These are phyloP conservation scores for Stictonetta naevosa DNA, from an alignment of 2,113 vertebrate species.

Conservation along the genomic window DNA sequence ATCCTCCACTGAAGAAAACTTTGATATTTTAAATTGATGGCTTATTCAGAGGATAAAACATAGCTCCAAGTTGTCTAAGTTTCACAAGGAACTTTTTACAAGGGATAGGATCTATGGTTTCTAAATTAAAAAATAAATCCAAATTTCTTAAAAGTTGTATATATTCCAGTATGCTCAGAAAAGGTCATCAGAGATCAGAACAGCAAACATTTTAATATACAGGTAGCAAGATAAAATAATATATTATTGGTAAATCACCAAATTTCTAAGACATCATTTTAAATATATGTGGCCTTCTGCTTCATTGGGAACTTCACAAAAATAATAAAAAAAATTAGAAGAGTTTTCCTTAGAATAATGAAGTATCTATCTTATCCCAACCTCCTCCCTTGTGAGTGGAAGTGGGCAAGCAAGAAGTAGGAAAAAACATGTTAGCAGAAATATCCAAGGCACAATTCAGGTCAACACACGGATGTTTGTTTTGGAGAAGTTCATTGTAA, in stretches of 20 bases:
- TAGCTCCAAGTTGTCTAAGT: neutral
- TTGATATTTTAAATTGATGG: neutral
- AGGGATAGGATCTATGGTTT: neutral
- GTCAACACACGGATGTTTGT: conserved; percentile 2
- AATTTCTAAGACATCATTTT: neutral
- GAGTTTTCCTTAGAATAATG: neutral
- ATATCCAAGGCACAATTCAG: conserved; percentile 10
- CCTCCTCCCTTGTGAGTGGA: neutral
- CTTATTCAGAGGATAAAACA: neutral
- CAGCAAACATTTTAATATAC: neutral
- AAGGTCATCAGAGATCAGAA: neutral
- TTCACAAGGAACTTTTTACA: neutral
- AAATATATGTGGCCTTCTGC: neutral
- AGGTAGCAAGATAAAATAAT: neutral
- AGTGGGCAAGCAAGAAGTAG: neutral
- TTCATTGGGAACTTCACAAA: neutral
- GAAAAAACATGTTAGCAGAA: neutral
- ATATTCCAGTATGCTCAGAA: accelerated
- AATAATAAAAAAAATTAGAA: neutral
- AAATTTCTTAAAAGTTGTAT: neutral
- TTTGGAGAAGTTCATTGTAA: conserved; percentile 40
- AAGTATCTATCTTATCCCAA: neutral
- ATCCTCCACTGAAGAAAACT: neutral
- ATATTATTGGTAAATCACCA: neutral
- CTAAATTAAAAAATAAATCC: neutral